Conservation (phyloP, 2,888 invertebrate genomes). For the Hybos culiciformis region DNA sequence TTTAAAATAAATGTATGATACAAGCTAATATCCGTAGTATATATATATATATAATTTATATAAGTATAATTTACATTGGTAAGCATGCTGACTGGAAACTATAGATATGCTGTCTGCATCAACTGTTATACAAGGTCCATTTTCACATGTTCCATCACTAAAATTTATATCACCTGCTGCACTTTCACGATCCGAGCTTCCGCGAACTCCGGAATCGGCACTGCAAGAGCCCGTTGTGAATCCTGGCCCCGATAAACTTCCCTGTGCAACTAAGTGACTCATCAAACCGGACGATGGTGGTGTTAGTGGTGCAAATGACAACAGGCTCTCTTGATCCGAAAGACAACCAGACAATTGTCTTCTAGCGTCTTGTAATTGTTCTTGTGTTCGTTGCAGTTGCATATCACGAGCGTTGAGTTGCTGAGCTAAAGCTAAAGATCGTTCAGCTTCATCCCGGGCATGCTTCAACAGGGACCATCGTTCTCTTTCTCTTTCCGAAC, state of each 20-base stretch:
- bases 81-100: slow-evolving; percentile 37
- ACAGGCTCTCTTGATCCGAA: slow-evolving; percentile 71
- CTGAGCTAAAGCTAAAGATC: slow-evolving; percentile 71
- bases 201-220: slow-evolving; percentile 70
- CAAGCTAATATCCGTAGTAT: neutral
- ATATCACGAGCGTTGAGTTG: slow-evolving; percentile 78
- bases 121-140: slow-evolving; percentile 36
- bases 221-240: slow-evolving; percentile 62
- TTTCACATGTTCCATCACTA: slow-evolving; percentile 49
- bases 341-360: slow-evolving; percentile 68
- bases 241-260: slow-evolving; percentile 34
- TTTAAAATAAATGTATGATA: too few relatives aligned
- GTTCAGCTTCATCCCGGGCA: slow-evolving; percentile 80
- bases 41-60: neutral
- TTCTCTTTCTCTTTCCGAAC: slow-evolving; percentile 68
- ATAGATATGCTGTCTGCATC: slow-evolving; percentile 37
- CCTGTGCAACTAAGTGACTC: slow-evolving; percentile 30
- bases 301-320: slow-evolving; percentile 55
- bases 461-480: slow-evolving; percentile 77
- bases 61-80: slow-evolving; percentile 29
- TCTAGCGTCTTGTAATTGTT: slow-evolving; percentile 69
- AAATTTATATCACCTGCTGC: slow-evolving; percentile 64
- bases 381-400: slow-evolving; percentile 71
- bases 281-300: slow-evolving; percentile 42
- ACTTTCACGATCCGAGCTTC: slow-evolving; percentile 64